Evolutionary conservation across 2,888 invertebrate species (phyloP), one percentile per base, ranked within the genome.

Genomic region (Meiosimyza platycephala): DNA sequence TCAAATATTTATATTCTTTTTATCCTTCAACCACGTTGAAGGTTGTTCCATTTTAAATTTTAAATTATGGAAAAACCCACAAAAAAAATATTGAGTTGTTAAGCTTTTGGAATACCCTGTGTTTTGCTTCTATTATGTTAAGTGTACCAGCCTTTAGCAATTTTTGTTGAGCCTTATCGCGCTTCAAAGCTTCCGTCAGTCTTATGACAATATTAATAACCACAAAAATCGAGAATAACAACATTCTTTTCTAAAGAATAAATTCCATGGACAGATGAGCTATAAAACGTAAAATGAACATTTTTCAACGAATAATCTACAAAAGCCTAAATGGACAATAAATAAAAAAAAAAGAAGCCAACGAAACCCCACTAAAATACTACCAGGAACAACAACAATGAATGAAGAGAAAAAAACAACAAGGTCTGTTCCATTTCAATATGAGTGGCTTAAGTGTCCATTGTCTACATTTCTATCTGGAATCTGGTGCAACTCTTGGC

Each of bases 371-470:
- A 40, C 40, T 40, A 40, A 13, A 60, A 33, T 7, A 60, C 12
- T 7, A 6, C 15, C 59, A 60, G 33, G 59, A 60, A 60, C 18
- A 60, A 22, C 28, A 28, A 60, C 57, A 22, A 28, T 40, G 15
- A 60, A 2, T 15, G 1, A 12, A 6, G 22, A 64, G 11, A 48
- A 48, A 47, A 51, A 11, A 48, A 48, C 16, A n/a, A 16, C 28
- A 48, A 48, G 9, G 48, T 67, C 33, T 57, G 47, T 47, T 65
- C 65, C 55, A n/a, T 55, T 66, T 66, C 55, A 66, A 66, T 66
- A 66, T 55, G 66, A 66, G 55, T 66, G 47, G 66, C 66, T 66
- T 66, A 66, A 66, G 57, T 67, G 67, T 52, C 57, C 47, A 40
- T 67, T 67, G 67, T 67, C 57, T 55, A 50, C 64, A 40, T 28